A percentile compares a stretch with the other conserved stretches of the same genome.
phyloP scores from a whole-genome alignment of 2,797 vertebrate species.

The Sebastes itinus region DNA sequence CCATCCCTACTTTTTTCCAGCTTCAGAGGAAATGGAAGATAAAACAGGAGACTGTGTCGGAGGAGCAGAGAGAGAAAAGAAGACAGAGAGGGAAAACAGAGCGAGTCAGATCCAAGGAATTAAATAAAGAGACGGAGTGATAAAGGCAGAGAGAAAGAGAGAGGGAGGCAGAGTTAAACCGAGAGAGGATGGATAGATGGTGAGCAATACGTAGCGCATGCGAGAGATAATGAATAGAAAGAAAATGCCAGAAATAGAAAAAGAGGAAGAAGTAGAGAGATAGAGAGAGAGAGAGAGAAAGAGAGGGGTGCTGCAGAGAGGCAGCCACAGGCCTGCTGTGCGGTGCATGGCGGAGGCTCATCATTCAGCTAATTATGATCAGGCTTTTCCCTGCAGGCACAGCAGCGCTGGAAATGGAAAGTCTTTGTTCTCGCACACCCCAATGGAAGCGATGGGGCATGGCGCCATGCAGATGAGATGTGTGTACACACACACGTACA shows the following conservation, averaged over 20 bases:
- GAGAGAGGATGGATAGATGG: constrained; percentile 37
- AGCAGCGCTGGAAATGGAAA: constrained; percentile 80
- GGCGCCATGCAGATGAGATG: constrained; percentile 80
- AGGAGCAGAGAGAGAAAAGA: background rate
- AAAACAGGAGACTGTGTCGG: constrained; percentile 29
- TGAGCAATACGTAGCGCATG: constrained; percentile 37
- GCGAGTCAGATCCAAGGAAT: constrained; percentile 48
- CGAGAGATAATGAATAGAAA: constrained; percentile 65
- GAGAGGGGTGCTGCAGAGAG: constrained; percentile 61
- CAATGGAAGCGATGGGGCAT: constrained; percentile 83
- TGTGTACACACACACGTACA: constrained; percentile 54
- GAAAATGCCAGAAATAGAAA: constrained; percentile 64
- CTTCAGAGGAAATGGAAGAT: constrained; percentile 52
- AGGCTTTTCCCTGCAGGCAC: constrained; percentile 85
- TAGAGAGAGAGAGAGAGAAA: constrained; percentile 19
- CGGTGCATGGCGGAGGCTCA: constrained; percentile 80
- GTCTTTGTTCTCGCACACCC: constrained; percentile 86
- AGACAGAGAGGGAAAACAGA: constrained; percentile 31
- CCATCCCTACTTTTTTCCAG: constrained; percentile 33
- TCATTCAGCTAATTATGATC: constrained; percentile 89
- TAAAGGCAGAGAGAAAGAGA: constrained; percentile 36
- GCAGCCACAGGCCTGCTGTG: constrained; percentile 81
- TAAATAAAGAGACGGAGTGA: constrained; percentile 55
- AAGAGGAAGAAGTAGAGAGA: constrained; percentile 26
- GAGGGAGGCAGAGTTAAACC: background rate